These are phyloP conservation scores for Palaemon carinicauda DNA, from an alignment of 1,140 invertebrate genomes.

Conservation along the genomic window DNA sequence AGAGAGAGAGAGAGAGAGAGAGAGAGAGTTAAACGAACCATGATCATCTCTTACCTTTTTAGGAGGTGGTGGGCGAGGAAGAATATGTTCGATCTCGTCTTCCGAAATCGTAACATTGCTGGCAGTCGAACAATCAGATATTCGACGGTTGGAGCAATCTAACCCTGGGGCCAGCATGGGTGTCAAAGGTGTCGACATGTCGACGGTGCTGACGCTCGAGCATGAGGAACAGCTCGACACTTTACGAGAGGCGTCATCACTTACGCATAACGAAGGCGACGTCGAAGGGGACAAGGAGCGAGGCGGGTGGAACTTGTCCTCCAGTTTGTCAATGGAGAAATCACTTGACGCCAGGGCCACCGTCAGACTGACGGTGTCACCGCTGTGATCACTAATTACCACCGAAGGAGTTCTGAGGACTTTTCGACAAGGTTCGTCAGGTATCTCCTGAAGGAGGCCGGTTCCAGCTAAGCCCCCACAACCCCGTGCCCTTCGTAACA, in stretches of 20 bases:
- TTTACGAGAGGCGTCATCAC: slow-evolving; percentile 57
- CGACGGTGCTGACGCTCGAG: slow-evolving; percentile 68
- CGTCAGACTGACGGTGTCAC: slow-evolving; percentile 62
- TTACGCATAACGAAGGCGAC: slow-evolving; percentile 49
- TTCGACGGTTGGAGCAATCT: slow-evolving; percentile 69
- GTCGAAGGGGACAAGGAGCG: slow-evolving; percentile 71
- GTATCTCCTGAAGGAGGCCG: not conserved
- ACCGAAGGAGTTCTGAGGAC: slow-evolving; percentile 76
- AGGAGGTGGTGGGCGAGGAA: slow-evolving; percentile 9
- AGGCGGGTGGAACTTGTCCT: slow-evolving; percentile 66
- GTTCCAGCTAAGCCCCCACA: too few species aligned
- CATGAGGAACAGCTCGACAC: slow-evolving; percentile 58
- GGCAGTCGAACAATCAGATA: slow-evolving; percentile 73
- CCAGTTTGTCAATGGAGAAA: slow-evolving; percentile 58
- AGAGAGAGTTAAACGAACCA: not conserved
- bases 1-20: not conserved
- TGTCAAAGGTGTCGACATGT: slow-evolving; percentile 62
- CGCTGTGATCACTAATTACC: slow-evolving; percentile 79
- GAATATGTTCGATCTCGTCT: slow-evolving; percentile 64
- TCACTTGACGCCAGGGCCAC: slow-evolving; percentile 65
- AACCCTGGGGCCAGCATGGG: slow-evolving; percentile 64
- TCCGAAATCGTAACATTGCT: slow-evolving; percentile 76
- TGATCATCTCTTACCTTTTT: slow-evolving; percentile 14
- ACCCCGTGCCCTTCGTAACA: not conserved
- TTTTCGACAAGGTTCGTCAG: not conserved